Conservation (phyloP, 2,888 invertebrate genomes). For the Machimus atricapillus region DNA sequence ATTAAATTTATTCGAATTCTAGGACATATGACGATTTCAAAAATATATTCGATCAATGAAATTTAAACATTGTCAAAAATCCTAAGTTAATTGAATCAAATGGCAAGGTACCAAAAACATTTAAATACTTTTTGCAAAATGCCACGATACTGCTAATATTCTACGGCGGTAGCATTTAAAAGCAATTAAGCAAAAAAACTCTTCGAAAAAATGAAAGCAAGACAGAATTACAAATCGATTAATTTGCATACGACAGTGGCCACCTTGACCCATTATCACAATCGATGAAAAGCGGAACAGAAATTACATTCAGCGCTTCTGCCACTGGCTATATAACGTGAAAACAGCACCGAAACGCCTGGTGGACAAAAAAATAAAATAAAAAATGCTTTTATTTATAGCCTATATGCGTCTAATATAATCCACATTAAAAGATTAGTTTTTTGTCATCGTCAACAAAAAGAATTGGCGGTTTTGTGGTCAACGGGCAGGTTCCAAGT, state of each 20-base stretch:
- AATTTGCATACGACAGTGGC: not conserved
- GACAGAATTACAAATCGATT: not conserved
- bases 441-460: not conserved
- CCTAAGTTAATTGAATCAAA: not conserved
- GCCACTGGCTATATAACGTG: not conserved
- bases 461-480: not conserved
- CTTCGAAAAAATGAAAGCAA: not conserved
- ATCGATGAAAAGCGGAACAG: not conserved
- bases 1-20: no score
- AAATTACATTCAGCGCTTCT: not conserved
- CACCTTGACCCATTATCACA: not conserved
- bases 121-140: not conserved
- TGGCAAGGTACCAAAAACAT: not conserved
- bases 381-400: not conserved
- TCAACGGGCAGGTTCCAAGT: not conserved
- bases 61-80: not conserved
- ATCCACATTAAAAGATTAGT: not conserved
- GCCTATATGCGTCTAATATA: not conserved
- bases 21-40: no score
- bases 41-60: not conserved
- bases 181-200: not conserved
- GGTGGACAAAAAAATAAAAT: not conserved
- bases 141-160: not conserved
- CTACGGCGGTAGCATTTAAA: not conserved
- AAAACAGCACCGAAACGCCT: not conserved